Base-by-base conservation (phyloP, 2,888 invertebrate species). In the Acleris cristana region DNA sequence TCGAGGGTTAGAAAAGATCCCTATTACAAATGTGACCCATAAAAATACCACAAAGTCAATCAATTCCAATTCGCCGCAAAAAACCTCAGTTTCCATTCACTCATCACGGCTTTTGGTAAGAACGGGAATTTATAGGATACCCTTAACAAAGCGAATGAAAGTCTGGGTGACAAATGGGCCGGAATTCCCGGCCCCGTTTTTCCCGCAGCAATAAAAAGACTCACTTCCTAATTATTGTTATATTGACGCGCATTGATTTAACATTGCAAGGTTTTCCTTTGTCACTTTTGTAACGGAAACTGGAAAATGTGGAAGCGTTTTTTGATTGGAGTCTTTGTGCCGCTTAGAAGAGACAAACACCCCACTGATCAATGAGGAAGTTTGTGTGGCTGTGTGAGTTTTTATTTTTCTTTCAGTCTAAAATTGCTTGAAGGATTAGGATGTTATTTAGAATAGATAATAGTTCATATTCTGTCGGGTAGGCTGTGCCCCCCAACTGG, bases 141-240 rank as follows among this genome's bases (percentile, higher is more conserved):
- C 67, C 63, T 66, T 52, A 67, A 67, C 67, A 67, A 67, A 67
- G 63, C 61, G 56, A 63, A 67, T 63, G 67, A 67, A 67, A 62
- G 67, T 58, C 67, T 58, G 57, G 40, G 49, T 67, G 67, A 67
- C 67, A 67, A 67, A 67, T 67, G 53, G 34, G 48, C 49, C 62
- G 62, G 62, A 63, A 67, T 67, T 52, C 49, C 58, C 53, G 53
- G 34, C 53, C 45, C 51, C 61, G 49, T 66, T 66, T 62, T 67
- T 63, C 67, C 63, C 62, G 45, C 51, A 49, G 53, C 67, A 58
- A 67, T 67, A 67, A 67, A 63, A 58, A 49, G 48, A 58, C 48
- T 44, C 40, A 34, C 56, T 66, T 54, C 59, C 65, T 66, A 67
- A 67, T 67, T 63, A 67, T 63, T 67, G 63, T 62, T 58, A 58